Evolutionary conservation across 2,113 vertebrate genomes (phyloP).

Genomic region (Zosterops pallidus): DNA sequence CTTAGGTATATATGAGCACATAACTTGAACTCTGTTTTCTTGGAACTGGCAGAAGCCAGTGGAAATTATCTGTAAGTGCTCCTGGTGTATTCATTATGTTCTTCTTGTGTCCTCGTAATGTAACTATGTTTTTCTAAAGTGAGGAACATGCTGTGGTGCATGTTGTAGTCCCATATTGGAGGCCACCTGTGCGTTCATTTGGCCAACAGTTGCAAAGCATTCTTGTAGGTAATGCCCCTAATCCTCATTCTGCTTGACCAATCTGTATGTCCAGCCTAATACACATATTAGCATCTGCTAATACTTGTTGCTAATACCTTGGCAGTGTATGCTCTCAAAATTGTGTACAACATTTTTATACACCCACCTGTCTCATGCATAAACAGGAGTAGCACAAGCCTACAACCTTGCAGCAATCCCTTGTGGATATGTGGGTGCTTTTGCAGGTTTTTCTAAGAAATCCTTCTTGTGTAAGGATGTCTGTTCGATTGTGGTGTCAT

Average conservation of each 20-base stretch:
- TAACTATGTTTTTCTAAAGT: not conserved
- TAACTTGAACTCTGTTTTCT: conserved; percentile 25
- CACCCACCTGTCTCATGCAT: not conserved
- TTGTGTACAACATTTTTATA: not conserved
- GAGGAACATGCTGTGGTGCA: not conserved
- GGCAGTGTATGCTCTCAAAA: not conserved
- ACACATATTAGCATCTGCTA: not conserved
- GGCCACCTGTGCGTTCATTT: not conserved
- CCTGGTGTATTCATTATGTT: conserved; percentile 42
- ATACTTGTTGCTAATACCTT: not conserved
- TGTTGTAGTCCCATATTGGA: not conserved
- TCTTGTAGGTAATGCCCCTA: not conserved
- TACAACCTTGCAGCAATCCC: not conserved
- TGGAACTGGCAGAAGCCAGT: conserved; percentile 38
- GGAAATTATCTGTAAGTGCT: conserved; percentile 51
- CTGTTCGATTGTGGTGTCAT: not conserved
- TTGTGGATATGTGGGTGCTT: not conserved
- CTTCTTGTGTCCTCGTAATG: not conserved
- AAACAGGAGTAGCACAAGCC: not conserved
- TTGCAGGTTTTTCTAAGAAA: not conserved
- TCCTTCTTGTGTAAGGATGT: not conserved
- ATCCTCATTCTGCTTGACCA: not conserved
- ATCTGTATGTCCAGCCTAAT: not conserved
- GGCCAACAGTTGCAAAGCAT: not conserved
- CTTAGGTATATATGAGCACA: not conserved